Evolutionary conservation across 2,888 invertebrate genomes (phyloP).

Genomic region (Conistra vaccinii): DNA sequence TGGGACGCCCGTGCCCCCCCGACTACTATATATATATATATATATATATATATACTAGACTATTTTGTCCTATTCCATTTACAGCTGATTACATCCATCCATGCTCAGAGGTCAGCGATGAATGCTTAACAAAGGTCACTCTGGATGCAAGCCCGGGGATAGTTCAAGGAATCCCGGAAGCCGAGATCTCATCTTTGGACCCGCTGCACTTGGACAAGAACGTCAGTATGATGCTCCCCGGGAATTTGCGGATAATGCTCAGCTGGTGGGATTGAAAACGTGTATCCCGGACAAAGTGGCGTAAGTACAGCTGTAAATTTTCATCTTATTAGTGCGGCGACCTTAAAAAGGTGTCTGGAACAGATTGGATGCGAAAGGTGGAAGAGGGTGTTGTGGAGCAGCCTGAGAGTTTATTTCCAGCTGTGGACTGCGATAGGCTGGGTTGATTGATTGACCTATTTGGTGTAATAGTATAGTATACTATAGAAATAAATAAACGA

Average conservation of each 20-base stretch:
- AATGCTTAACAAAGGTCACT: conserved; percentile 87
- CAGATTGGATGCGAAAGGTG: too few species aligned
- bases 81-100: conserved; percentile 88
- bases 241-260: conserved; percentile 86
- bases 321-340: too few species aligned
- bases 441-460: too few species aligned
- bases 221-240: conserved; percentile 85
- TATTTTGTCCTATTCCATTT: background rate
- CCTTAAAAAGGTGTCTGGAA: too few species aligned
- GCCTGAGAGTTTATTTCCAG: too few species aligned
- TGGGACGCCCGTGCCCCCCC: too few species aligned
- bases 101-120: conserved; percentile 83
- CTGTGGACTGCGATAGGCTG: too few species aligned
- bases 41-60: too few species aligned
- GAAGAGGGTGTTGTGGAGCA: too few species aligned
- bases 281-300: conserved; percentile 87
- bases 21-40: too few species aligned
- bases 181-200: conserved; percentile 83
- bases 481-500: too few species aligned
- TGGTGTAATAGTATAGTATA: too few species aligned
- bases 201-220: conserved; percentile 83
- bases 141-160: conserved; percentile 86
- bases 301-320: conserved; percentile 76
- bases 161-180: conserved; percentile 86
- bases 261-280: conserved; percentile 81